Percentiles rank a stretch among this genome's conserved stretches.
Conservation (phyloP, 2,888 invertebrate species). For the Peribatodes rhomboidaria region DNA sequence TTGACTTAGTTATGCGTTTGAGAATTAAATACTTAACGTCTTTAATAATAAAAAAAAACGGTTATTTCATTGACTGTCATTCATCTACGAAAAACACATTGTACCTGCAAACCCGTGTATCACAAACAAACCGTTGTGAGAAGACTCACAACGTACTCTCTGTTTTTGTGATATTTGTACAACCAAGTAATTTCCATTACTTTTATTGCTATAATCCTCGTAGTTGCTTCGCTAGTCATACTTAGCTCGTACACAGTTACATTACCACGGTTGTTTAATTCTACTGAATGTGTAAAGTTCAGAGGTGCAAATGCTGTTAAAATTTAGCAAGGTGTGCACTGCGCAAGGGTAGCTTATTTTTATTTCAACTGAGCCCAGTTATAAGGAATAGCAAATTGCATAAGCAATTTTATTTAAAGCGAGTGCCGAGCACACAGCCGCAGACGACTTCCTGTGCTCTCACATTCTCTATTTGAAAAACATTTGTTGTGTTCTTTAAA, state of each 20-base stretch:
- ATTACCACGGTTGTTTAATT: constrained; percentile 19
- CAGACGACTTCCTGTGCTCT: constrained; percentile 38
- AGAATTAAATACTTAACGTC: too few species aligned
- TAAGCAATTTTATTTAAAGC: constrained; percentile 48
- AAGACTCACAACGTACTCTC: too few species aligned
- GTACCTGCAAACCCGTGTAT: too few species aligned
- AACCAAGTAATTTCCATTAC: constrained; percentile 4
- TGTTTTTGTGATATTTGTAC: not conserved
- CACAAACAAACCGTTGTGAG: too few species aligned
- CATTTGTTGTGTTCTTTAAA: constrained; percentile 47
- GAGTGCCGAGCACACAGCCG: constrained; percentile 37
- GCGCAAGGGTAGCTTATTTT: constrained; percentile 10
- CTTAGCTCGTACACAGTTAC: constrained; percentile 1
- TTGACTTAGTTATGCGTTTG: too few species aligned
- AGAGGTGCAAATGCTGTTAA: constrained; percentile 23
- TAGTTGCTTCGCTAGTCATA: constrained; percentile 9
- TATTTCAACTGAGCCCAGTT: constrained; percentile 35
- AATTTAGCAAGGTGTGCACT: constrained; percentile 26
- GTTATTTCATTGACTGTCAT: too few species aligned
- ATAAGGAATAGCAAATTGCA: constrained; percentile 47
- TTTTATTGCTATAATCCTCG: constrained; percentile 3
- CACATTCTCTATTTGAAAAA: constrained; percentile 44
- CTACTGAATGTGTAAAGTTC: constrained; percentile 20
- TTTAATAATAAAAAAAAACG: too few species aligned
- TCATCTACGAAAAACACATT: too few species aligned